These are phyloP conservation scores for Trachythela sp. DNA, from an alignment of 64 coral and sea anemone genomes.

Conservation along the genomic window DNA sequence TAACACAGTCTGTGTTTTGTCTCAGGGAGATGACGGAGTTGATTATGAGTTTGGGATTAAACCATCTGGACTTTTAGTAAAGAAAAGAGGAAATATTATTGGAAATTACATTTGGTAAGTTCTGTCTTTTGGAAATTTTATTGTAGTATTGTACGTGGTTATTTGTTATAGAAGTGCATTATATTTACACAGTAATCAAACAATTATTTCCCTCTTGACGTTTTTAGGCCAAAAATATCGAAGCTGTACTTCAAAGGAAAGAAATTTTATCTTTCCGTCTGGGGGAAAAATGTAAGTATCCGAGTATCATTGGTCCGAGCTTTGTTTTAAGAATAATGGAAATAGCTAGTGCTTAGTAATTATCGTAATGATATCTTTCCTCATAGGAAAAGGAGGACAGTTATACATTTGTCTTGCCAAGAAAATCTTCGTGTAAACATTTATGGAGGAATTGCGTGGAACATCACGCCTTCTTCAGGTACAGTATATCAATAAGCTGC, in stretches of 20 bases:
- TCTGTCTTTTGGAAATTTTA: neutral
- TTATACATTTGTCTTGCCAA: slow-evolving; percentile 73
- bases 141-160: neutral
- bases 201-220: too few species aligned
- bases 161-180: too few species aligned
- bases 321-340: too few species aligned
- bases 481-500: neutral
- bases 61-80: slow-evolving; percentile 83
- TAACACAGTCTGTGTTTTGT: neutral
- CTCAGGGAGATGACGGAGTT: slow-evolving; percentile 82
- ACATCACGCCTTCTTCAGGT: slow-evolving; percentile 95
- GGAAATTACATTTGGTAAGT: slow-evolving; percentile 88
- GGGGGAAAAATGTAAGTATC: slow-evolving; percentile 65
- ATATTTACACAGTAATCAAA: too few species aligned
- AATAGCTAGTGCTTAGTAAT: neutral
- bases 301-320: neutral
- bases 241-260: slow-evolving; percentile 93
- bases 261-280: slow-evolving; percentile 74
- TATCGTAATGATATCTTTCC: neutral
- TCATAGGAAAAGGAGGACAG: slow-evolving; percentile 75
- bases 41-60: slow-evolving; percentile 87
- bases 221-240: slow-evolving; percentile 81
- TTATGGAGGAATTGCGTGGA: slow-evolving; percentile 95
- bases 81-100: slow-evolving; percentile 83
- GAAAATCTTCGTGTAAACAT: slow-evolving; percentile 92